These are phyloP conservation scores for Abscondita cerata DNA, from an alignment of 2,888 invertebrate genomes.

Conservation along the genomic window DNA sequence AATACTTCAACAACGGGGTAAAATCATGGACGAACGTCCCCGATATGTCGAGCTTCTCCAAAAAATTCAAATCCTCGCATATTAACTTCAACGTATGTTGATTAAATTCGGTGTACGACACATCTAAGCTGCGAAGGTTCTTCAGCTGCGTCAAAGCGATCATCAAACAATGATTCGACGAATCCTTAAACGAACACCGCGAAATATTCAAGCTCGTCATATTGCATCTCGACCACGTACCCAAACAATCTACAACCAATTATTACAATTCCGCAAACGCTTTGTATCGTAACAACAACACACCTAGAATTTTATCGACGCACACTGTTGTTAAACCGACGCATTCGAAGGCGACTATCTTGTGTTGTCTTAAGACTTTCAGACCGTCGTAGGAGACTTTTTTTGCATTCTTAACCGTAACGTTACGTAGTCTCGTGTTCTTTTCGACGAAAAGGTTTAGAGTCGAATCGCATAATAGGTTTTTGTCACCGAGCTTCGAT, in stretches of 20 bases:
- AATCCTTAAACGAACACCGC: conserved; percentile 67
- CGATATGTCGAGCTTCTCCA: conserved; percentile 72
- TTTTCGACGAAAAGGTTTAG: conserved; percentile 67
- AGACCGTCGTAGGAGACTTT: conserved; percentile 66
- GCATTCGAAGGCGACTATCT: conserved; percentile 67
- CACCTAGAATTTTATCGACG: conserved; percentile 39
- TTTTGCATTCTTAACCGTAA: conserved; percentile 66
- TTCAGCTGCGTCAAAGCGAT: conserved; percentile 68
- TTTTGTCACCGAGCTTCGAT: conserved; percentile 62
- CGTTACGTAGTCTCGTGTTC: conserved; percentile 66
- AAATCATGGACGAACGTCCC: conserved; percentile 69
- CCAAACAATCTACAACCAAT: conserved; percentile 62
- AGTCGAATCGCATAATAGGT: conserved; percentile 66
- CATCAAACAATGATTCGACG: conserved; percentile 59
- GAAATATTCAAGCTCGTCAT: conserved; percentile 67
- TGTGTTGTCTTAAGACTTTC: conserved; percentile 67
- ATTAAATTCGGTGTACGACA: conserved; percentile 73
- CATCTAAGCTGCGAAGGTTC: conserved; percentile 66
- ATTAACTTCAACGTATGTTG: conserved; percentile 69
- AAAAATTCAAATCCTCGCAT: conserved; percentile 67
- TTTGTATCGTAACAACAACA: not conserved
- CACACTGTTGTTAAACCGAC: conserved; percentile 59
- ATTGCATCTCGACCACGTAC: conserved; percentile 70
- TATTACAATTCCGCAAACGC: not conserved
- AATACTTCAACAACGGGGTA: conserved; percentile 64